These are phyloP conservation scores for Larimichthys polyactis DNA, from an alignment of 2,113 vertebrate species.

Conservation along the genomic window DNA sequence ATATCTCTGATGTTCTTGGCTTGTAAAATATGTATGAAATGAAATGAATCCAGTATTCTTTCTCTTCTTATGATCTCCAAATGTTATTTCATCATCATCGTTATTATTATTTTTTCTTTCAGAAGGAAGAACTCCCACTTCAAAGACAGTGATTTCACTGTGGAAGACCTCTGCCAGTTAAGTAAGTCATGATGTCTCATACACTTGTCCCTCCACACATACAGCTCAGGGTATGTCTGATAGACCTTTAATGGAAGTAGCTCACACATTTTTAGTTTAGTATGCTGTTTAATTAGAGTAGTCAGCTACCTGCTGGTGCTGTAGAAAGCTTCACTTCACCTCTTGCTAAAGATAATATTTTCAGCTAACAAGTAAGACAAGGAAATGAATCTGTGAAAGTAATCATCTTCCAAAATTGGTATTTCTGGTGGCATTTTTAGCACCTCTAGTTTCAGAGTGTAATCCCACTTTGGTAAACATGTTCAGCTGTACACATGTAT, in stretches of 20 bases:
- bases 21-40: no score
- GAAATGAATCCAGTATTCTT: background rate
- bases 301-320: background rate
- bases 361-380: no score
- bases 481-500: no score
- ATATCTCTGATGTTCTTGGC: background rate
- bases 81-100: slow-evolving; percentile 2
- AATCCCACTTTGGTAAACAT: no score
- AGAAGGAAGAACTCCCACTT: slow-evolving; percentile 94
- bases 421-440: no score
- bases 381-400: no score
- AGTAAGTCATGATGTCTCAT: slow-evolving; percentile 85
- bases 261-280: background rate
- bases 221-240: background rate
- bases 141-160: slow-evolving; percentile 89
- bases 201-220: background rate
- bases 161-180: slow-evolving; percentile 95
- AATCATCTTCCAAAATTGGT: no score
- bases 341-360: background rate
- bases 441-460: no score
- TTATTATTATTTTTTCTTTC: slow-evolving; percentile 22
- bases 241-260: background rate
- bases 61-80: background rate
- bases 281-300: background rate
- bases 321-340: background rate